Conservation (phyloP, 2,888 invertebrate genomes). For the Neuroscelio doddi region DNA sequence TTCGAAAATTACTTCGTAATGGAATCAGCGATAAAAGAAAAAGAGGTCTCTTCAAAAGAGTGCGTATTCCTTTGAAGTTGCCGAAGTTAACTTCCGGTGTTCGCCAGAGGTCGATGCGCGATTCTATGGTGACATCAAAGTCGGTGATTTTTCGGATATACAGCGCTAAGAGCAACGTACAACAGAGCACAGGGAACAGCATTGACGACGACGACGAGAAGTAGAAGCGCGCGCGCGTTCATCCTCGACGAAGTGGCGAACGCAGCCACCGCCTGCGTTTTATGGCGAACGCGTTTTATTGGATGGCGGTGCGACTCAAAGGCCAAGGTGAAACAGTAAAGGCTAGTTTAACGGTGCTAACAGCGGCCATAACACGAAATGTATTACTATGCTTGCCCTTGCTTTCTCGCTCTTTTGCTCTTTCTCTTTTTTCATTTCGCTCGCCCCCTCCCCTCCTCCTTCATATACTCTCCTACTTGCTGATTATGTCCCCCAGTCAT, state of each 20-base stretch:
- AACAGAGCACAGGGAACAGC: not conserved
- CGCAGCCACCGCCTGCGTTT: constrained; percentile 48
- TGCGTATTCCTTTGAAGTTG: constrained; percentile 37
- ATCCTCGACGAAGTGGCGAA: constrained; percentile 41
- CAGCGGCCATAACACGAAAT: constrained; percentile 65
- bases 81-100: constrained; percentile 45
- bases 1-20: constrained; percentile 8
- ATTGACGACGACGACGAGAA: not conserved
- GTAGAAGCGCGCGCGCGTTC: constrained; percentile 31
- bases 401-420: constrained; percentile 7
- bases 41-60: constrained; percentile 34
- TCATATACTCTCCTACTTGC: not conserved
- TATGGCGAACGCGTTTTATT: constrained; percentile 64
- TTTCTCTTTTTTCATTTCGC: constrained; percentile 4
- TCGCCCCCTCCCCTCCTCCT: not conserved
- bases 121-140: constrained; percentile 32
- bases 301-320: constrained; percentile 64
- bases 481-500: too few relatives aligned
- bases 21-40: constrained; percentile 39
- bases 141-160: constrained; percentile 31
- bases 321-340: constrained; percentile 66
- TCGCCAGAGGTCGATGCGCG: constrained; percentile 14
- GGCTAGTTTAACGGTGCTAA: constrained; percentile 69
- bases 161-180: not conserved
- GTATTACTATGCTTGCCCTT: constrained; percentile 55